A percentile compares a stretch with the other conserved stretches of the same genome.
Conservation (phyloP, 2,113 vertebrate species). For the Tetraodon nigroviridis region DNA sequence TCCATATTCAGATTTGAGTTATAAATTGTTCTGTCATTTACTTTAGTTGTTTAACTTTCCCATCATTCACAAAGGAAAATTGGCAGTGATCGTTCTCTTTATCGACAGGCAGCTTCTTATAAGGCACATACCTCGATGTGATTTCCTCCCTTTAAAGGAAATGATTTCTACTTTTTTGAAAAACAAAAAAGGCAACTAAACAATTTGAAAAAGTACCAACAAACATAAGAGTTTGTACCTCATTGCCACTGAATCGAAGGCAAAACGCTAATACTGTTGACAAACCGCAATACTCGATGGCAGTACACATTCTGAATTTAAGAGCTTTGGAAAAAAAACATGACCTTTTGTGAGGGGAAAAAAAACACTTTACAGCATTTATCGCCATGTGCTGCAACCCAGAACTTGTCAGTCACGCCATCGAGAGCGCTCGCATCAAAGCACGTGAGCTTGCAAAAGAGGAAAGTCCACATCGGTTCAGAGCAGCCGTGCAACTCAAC, state of each 20-base stretch:
- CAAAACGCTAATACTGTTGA: slow-evolving; percentile 71
- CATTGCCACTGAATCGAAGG: slow-evolving; percentile 59
- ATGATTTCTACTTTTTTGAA: slow-evolving; percentile 55
- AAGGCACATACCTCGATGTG: slow-evolving; percentile 90
- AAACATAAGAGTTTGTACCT: slow-evolving; percentile 63
- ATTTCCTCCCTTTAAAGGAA: slow-evolving; percentile 66
- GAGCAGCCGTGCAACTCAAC: slow-evolving; percentile 54
- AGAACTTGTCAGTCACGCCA: slow-evolving; percentile 27
- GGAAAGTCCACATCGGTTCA: slow-evolving; percentile 40
- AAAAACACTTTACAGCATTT: slow-evolving; percentile 49
- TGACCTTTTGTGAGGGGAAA: slow-evolving; percentile 46
- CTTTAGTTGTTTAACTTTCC: slow-evolving; percentile 54
- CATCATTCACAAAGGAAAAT: slow-evolving; percentile 73
- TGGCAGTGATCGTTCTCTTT: slow-evolving; percentile 80
- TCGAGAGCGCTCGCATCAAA: slow-evolving; percentile 46
- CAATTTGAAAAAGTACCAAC: slow-evolving; percentile 62
- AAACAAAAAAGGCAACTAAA: slow-evolving; percentile 55
- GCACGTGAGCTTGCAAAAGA: slow-evolving; percentile 41
- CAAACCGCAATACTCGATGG: slow-evolving; percentile 59
- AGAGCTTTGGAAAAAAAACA: slow-evolving; percentile 64
- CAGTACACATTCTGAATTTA: slow-evolving; percentile 62
- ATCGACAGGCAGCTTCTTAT: slow-evolving; percentile 78
- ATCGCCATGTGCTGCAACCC: slow-evolving; percentile 17
- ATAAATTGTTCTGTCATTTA: slow-evolving; percentile 69
- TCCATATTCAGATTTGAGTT: slow-evolving; percentile 56